Conservation (phyloP, 1,140 invertebrate species). For the Megalonaias nervosa region DNA sequence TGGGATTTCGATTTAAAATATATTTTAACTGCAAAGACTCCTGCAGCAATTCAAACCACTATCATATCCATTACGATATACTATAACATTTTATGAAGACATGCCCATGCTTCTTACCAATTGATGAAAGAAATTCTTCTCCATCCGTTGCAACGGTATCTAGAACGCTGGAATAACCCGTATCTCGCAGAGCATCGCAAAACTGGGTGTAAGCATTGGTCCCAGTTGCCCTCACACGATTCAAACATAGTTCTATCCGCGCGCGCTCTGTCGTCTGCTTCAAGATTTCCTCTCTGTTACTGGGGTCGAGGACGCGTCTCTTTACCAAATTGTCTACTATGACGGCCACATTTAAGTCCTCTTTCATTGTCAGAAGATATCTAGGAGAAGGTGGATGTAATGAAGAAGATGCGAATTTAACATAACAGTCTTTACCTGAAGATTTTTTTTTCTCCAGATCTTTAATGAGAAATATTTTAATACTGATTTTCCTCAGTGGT, state of each 20-base stretch:
- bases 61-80: neutral
- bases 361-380: constrained; percentile 27
- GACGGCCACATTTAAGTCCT: constrained; percentile 27
- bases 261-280: constrained; percentile 24
- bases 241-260: constrained; percentile 30
- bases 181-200: constrained; percentile 28
- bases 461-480: too few relatives aligned
- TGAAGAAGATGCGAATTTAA: too few relatives aligned
- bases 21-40: neutral
- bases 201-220: constrained; percentile 15
- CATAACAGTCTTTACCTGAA: too few relatives aligned
- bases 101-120: constrained; percentile 8
- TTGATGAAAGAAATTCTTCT: neutral
- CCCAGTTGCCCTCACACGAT: constrained; percentile 33
- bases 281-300: constrained; percentile 32
- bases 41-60: neutral
- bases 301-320: constrained; percentile 27
- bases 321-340: constrained; percentile 28
- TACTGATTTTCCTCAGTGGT: too few relatives aligned
- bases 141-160: constrained; percentile 21
- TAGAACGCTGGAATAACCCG: constrained; percentile 29
- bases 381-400: neutral
- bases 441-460: too few relatives aligned
- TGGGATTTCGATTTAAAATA: neutral
- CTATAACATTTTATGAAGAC: too few relatives aligned